These are phyloP conservation scores for Sigmodon hispidus DNA, from an alignment of 2,113 vertebrate species.

Conservation along the genomic window DNA sequence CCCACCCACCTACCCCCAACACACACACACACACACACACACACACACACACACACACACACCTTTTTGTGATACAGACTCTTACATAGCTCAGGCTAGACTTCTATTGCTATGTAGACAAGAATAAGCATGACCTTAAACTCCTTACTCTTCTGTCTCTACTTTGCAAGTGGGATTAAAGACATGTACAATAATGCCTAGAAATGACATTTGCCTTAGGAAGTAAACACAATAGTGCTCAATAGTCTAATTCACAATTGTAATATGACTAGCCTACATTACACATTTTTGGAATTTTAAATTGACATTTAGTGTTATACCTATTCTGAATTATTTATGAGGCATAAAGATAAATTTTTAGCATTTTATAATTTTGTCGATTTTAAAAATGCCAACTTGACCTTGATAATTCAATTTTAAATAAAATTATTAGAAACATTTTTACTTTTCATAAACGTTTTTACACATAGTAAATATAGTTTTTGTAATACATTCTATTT, in stretches of 20 bases:
- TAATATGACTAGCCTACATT: background rate
- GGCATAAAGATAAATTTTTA: background rate
- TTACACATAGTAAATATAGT: background rate
- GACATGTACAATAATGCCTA: too few species aligned
- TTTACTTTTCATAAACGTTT: background rate
- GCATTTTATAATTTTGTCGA: background rate
- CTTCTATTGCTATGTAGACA: background rate
- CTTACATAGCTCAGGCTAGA: background rate
- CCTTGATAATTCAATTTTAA: background rate
- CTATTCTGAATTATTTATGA: background rate
- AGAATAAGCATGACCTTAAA: background rate
- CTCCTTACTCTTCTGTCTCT: background rate
- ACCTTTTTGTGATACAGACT: background rate
- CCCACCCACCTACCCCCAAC: too few species aligned
- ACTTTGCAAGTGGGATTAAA: background rate
- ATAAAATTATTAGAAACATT: background rate
- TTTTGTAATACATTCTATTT: conserved; percentile 1
- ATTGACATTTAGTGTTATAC: background rate
- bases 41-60: too few species aligned
- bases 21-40: too few species aligned
- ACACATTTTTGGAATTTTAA: background rate
- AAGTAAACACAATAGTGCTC: background rate
- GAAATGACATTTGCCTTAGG: background rate
- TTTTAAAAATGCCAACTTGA: background rate
- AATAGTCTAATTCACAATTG: background rate